Evolutionary conservation across 2,888 invertebrate genomes (phyloP).

Genomic region (Mesoligia furuncula): DNA sequence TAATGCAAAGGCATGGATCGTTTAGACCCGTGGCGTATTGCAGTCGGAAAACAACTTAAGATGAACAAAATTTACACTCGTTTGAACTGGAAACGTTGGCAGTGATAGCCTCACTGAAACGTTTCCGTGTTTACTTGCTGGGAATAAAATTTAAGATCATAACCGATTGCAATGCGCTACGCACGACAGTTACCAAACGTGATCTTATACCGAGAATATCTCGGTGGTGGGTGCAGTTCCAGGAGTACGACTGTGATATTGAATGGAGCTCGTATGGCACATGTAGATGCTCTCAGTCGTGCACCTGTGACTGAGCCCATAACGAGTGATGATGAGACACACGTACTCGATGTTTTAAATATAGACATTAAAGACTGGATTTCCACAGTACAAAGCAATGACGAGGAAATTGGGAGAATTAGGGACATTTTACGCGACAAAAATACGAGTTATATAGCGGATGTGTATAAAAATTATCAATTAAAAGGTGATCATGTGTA

Average conservation of each 20-base stretch:
- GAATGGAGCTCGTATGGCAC: background rate
- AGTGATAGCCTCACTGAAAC: too few species aligned
- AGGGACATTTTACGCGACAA: background rate
- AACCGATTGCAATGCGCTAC: too few species aligned
- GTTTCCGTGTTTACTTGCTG: too few species aligned
- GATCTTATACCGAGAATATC: background rate
- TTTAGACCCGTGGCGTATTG: background rate
- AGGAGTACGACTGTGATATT: background rate
- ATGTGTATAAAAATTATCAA: constrained; percentile 5
- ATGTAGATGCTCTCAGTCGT: background rate
- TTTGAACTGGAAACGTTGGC: too few species aligned
- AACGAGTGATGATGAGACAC: background rate
- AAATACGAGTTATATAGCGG: background rate
- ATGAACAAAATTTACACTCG: too few species aligned
- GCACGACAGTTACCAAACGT: too few species aligned
- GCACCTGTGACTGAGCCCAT: background rate
- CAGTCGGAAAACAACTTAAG: background rate
- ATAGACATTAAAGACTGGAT: background rate
- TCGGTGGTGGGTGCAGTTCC: background rate
- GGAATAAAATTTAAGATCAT: too few species aligned
- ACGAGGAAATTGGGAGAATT: background rate
- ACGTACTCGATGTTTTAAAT: background rate
- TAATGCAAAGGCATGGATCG: background rate
- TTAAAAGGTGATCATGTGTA: background rate
- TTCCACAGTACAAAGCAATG: background rate